Evolutionary conservation across 2,113 vertebrate genomes (phyloP).

Genomic region (Narcine bancroftii): DNA sequence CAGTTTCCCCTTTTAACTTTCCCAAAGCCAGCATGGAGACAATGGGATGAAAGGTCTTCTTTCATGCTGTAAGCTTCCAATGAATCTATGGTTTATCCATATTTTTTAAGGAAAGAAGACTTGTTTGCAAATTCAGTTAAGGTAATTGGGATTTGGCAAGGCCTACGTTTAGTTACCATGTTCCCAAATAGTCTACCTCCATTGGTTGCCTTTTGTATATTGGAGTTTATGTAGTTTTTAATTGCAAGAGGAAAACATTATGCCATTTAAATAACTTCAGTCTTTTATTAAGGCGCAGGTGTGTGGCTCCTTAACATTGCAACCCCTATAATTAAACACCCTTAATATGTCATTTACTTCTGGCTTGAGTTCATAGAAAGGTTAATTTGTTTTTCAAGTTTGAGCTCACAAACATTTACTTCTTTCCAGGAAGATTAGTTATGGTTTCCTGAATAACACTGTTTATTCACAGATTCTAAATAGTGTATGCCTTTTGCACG

Average conservation of each 20-base stretch:
- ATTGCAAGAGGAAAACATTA: not conserved
- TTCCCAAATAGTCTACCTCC: not conserved
- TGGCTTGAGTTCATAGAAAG: slow-evolving; percentile 12
- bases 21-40: too few relatives aligned
- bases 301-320: not conserved
- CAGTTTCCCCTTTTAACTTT: not conserved
- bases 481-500: not conserved
- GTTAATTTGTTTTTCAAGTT: slow-evolving; percentile 27
- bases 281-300: slow-evolving; percentile 11
- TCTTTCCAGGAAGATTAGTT: not conserved
- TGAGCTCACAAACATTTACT: not conserved
- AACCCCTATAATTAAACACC: slow-evolving; percentile 16
- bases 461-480: not conserved
- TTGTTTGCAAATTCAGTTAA: not conserved
- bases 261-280: not conserved
- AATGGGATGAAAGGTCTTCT: too few relatives aligned
- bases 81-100: not conserved
- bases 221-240: not conserved
- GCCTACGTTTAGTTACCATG: not conserved
- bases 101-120: not conserved
- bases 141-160: not conserved
- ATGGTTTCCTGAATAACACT: not conserved
- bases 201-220: not conserved
- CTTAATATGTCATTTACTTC: not conserved
- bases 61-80: too few relatives aligned